Evolutionary conservation across 2,888 invertebrate genomes (phyloP).

Genomic region (Mythimna ferrago): DNA sequence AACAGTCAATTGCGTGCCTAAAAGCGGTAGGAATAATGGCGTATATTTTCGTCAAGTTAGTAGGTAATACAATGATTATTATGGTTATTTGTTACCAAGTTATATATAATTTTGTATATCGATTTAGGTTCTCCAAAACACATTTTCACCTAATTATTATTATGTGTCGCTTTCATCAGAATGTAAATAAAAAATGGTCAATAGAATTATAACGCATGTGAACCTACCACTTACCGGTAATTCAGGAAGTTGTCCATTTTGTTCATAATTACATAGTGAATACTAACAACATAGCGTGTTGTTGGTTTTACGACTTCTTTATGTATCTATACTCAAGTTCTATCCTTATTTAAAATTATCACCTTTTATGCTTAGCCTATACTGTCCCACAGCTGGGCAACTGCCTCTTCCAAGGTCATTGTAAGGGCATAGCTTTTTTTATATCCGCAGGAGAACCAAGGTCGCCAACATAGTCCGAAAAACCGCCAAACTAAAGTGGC

Average conservation of each 20-base stretch:
- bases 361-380: too few relatives aligned
- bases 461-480: too few relatives aligned
- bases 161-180: background rate
- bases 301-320: conserved; percentile 21
- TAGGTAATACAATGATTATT: background rate
- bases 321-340: background rate
- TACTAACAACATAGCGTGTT: background rate
- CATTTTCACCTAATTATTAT: background rate
- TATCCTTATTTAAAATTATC: background rate
- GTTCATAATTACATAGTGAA: conserved; percentile 22
- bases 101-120: background rate
- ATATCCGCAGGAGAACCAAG: too few relatives aligned
- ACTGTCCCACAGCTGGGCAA: background rate
- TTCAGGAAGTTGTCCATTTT: conserved; percentile 46
- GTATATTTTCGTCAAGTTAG: background rate
- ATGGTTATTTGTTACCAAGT: too few relatives aligned
- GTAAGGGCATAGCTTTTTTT: too few relatives aligned
- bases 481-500: too few relatives aligned
- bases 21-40: too few relatives aligned
- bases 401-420: too few relatives aligned
- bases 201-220: conserved; percentile 14
- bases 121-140: background rate
- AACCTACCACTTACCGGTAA: conserved; percentile 9
- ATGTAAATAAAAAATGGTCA: conserved; percentile 31
- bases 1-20: too few relatives aligned